Evolutionary conservation across 2,888 invertebrate species (phyloP).

Genomic region (Alloplasta piceator): DNA sequence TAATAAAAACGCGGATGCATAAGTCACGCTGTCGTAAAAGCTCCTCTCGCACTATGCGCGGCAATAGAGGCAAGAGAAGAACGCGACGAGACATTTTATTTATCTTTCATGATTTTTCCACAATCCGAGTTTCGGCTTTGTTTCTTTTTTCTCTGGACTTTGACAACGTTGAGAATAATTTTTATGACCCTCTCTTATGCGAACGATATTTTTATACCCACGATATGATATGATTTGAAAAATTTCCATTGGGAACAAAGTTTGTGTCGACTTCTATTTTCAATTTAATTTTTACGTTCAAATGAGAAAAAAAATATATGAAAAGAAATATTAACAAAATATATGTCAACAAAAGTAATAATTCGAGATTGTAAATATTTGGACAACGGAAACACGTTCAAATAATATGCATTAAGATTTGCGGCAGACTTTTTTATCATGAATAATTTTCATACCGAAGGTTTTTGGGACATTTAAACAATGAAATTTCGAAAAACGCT

Average conservation of each 20-base stretch:
- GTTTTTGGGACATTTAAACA: no score
- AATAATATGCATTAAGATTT: no score
- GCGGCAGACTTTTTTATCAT: no score
- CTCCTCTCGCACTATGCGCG: slow-evolving; percentile 37
- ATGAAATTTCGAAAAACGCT: no score
- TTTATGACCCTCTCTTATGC: background rate
- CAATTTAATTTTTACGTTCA: no score
- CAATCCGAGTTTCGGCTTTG: slow-evolving; percentile 9
- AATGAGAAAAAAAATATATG: background rate
- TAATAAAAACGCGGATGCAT: slow-evolving; percentile 68
- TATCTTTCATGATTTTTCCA: slow-evolving; percentile 16
- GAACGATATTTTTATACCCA: background rate
- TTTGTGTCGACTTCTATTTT: no score
- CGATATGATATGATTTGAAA: background rate
- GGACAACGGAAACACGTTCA: no score
- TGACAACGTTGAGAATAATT: slow-evolving; percentile 26
- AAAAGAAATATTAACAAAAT: background rate
- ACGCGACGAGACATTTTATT: slow-evolving; percentile 32
- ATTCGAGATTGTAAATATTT: no score
- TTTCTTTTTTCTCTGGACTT: slow-evolving; percentile 13
- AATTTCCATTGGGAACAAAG: background rate
- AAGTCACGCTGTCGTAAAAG: slow-evolving; percentile 67
- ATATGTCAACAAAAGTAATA: no score
- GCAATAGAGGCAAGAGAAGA: background rate
- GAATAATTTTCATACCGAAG: no score